Evolutionary conservation across 2,113 vertebrate species (phyloP).

Genomic region (Narcine bancroftii): DNA sequence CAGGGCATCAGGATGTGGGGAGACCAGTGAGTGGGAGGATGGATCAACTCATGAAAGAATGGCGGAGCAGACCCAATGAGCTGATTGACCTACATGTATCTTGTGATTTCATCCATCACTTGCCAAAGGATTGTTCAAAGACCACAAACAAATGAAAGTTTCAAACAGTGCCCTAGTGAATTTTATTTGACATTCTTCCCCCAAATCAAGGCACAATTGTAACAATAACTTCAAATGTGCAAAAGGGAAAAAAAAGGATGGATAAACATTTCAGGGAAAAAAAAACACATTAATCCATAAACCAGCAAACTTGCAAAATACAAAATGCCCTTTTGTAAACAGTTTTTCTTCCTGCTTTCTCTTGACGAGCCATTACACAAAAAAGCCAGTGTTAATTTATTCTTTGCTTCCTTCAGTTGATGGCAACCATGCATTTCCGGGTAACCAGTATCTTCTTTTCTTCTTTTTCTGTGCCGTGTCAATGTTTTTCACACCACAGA

Average conservation of each 20-base stretch:
- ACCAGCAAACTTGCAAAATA: neutral
- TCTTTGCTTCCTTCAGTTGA: no score
- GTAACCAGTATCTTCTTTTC: no score
- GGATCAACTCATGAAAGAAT: no score
- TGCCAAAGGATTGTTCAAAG: neutral
- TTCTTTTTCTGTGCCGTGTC: neutral
- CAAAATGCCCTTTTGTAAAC: neutral
- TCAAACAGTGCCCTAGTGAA: neutral
- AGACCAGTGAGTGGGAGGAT: no score
- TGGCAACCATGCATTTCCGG: no score
- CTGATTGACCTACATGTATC: no score
- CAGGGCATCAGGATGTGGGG: no score
- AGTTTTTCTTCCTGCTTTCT: neutral
- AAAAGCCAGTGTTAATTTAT: neutral
- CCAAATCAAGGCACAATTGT: neutral
- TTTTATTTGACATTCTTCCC: constrained; percentile 10
- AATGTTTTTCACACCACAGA: neutral
- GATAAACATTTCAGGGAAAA: neutral
- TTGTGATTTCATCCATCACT: no score
- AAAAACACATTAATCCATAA: neutral
- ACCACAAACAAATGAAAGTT: neutral
- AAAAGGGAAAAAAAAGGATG: neutral
- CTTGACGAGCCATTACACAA: neutral
- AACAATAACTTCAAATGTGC: constrained; percentile 1
- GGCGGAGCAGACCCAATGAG: no score